phyloP scores from a whole-genome alignment of 1,140 invertebrate species.

The Xylocopa sonorina region DNA sequence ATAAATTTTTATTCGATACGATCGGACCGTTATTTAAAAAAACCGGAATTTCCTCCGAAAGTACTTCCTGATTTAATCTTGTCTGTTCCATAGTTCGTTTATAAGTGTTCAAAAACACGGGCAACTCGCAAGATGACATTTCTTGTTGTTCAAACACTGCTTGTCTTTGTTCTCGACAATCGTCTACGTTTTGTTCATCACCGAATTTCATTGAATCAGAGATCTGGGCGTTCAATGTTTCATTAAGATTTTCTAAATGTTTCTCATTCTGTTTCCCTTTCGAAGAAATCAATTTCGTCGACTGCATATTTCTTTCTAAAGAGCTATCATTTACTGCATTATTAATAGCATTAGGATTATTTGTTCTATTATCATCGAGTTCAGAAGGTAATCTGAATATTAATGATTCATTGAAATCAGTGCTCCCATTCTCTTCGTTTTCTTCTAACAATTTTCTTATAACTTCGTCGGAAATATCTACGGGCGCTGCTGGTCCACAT shows the following conservation, averaged over 20 bases:
- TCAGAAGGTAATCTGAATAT: slow-evolving; percentile 21
- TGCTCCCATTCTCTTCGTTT: neutral
- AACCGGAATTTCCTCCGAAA: slow-evolving; percentile 24
- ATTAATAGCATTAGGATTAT: neutral
- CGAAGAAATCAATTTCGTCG: slow-evolving; percentile 26
- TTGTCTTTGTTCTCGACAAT: neutral
- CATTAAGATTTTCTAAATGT: neutral
- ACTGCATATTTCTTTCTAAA: slow-evolving; percentile 37
- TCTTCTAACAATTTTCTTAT: slow-evolving; percentile 64
- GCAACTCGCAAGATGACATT: slow-evolving; percentile 34
- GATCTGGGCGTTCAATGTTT: neutral
- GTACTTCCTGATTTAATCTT: slow-evolving; percentile 4
- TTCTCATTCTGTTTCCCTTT: neutral
- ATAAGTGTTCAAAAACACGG: slow-evolving; percentile 22
- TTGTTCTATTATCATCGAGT: slow-evolving; percentile 4
- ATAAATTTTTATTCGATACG: neutral
- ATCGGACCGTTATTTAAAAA: slow-evolving; percentile 17
- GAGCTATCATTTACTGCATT: neutral
- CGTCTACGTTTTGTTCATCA: neutral
- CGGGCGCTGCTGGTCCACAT: slow-evolving; percentile 83
- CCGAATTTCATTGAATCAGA: slow-evolving; percentile 56
- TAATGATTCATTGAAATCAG: slow-evolving; percentile 21
- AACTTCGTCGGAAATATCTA: slow-evolving; percentile 79
- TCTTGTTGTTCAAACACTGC: slow-evolving; percentile 24
- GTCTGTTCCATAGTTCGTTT: neutral